Evolutionary conservation across 2,797 vertebrate species (phyloP).

Genomic region (Capromys pilorides): DNA sequence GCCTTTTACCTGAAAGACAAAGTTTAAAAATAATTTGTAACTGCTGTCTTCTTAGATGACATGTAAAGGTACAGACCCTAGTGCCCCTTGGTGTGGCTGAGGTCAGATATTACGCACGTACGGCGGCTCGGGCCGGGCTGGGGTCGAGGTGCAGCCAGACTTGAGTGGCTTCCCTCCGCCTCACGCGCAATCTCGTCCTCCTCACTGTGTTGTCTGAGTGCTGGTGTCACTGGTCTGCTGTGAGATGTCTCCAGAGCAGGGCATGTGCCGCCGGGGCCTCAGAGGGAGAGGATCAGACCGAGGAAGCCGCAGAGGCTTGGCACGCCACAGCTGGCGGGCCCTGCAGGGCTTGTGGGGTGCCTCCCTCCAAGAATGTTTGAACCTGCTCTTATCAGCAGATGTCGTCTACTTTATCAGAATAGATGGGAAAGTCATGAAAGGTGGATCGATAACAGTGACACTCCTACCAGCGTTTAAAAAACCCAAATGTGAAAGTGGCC

Average conservation of each 20-base stretch:
- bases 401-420: background rate
- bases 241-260: background rate
- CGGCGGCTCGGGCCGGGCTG: background rate
- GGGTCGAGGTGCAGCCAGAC: background rate
- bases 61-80: background rate
- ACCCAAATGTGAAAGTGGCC: background rate
- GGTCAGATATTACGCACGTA: background rate
- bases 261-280: background rate
- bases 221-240: background rate
- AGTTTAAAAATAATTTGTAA: constrained; percentile 33
- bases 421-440: background rate
- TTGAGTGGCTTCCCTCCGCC: background rate
- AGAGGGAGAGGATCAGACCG: background rate
- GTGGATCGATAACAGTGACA: background rate
- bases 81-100: background rate
- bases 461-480: background rate
- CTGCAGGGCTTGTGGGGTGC: background rate
- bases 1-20: background rate
- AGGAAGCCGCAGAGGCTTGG: background rate
- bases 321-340: background rate
- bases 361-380: background rate
- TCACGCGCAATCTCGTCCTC: background rate
- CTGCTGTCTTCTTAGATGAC: background rate
- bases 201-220: fast-evolving
- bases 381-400: background rate